Base-by-base conservation (phyloP, 2,888 invertebrate species). In the Drosophila leonis region DNA sequence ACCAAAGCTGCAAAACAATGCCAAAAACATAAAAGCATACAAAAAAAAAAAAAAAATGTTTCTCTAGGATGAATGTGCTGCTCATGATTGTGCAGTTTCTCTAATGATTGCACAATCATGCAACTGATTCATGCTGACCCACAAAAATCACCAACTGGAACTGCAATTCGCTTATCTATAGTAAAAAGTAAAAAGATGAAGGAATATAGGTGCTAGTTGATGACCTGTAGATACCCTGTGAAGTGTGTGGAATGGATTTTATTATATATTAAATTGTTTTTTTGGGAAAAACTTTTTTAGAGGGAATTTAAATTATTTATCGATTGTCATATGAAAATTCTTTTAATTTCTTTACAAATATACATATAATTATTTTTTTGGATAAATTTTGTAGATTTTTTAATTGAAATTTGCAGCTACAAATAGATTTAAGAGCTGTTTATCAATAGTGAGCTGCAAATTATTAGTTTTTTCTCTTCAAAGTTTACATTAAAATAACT, bases 91-190 rank as follows among this genome's bases (percentile, higher is more conserved):
- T 75, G 86, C 82, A 80, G 56, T 78, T 82, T 82, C 52, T 27
- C 51, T 57, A 52, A 66, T 55, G 71, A 60, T 83, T 83, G 76
- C 65, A 71, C 78, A 83, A 81, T 75, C 69, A 59, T 81, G 67
- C 66, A 78, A 78, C 77, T 79, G 80, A 82, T 80, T 72, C 75
- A 83, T 72, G 65, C 31, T 87, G 88, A 87, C 88, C 88, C 75
- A 87, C 74, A 76, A 75, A 80, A 75, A 59, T 46, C 41, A 48
- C 13, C 33, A 65, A 51, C 51, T 55, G 44, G 7, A 56, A 61
- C 70, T 55, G 56, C 66, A 72, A 70, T 60, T 42, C 54, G 80
- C 72, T 75, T 78, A 81, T 74, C 81, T 56, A 37, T 29, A 37
- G 27, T 31, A 55, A 48, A 61, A 61, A 56, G 59, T 70, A 54